These are phyloP conservation scores for Nycticebus coucang DNA, from an alignment of 2,113 vertebrate genomes.

Conservation along the genomic window DNA sequence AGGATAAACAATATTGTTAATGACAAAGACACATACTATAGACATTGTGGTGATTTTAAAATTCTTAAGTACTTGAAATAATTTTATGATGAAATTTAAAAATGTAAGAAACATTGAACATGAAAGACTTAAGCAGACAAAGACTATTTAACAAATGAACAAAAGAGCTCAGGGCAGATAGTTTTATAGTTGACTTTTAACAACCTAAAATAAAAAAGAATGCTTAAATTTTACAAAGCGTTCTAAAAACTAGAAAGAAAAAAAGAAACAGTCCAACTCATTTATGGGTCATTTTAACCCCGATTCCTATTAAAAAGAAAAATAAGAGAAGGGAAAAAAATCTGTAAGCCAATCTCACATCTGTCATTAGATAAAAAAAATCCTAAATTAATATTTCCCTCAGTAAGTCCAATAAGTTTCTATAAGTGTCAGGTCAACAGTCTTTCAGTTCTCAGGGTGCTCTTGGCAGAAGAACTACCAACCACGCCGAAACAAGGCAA, in stretches of 20 bases:
- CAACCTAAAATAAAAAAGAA: not conserved
- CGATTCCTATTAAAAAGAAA: not conserved
- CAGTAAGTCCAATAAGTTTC: not conserved
- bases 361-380: not conserved
- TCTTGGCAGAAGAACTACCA: too few species aligned
- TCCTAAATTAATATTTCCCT: not conserved
- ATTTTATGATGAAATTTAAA: not conserved
- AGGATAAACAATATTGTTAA: not conserved
- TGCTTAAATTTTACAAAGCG: not conserved
- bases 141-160: not conserved
- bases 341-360: not conserved
- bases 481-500: too few species aligned
- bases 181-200: not conserved
- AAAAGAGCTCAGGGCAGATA: not conserved
- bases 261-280: not conserved
- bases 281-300: not conserved
- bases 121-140: not conserved
- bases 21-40: not conserved
- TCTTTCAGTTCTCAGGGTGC: too few species aligned
- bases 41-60: not conserved
- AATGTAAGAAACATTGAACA: not conserved
- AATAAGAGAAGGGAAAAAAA: not conserved
- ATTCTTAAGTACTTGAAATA: not conserved
- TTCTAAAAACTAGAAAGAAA: not conserved
- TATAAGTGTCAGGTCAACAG: not conserved